A percentile compares a stretch with the other conserved stretches of the same genome.
Evolutionary conservation across 1,140 invertebrate genomes (phyloP).

Genomic region (Caenorhabditis tropicalis): DNA sequence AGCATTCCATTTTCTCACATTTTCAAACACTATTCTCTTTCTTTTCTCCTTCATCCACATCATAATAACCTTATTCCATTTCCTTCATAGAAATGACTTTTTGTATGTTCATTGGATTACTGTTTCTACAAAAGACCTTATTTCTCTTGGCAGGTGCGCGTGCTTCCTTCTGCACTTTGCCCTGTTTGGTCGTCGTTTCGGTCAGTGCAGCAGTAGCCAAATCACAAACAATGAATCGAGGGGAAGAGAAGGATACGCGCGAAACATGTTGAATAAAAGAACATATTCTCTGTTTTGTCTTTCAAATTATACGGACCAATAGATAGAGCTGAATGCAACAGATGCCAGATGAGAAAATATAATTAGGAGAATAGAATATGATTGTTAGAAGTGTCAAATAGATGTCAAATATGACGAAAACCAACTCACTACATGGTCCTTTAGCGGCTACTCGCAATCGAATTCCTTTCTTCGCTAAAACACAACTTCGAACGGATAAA

Average conservation of each 20-base stretch:
- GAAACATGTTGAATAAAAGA: conserved; percentile 30
- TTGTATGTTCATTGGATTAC: conserved; percentile 21
- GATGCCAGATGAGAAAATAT: conserved; percentile 8
- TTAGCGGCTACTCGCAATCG: not conserved
- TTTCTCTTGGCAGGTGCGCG: not conserved
- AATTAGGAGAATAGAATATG: conserved; percentile 9
- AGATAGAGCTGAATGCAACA: not conserved
- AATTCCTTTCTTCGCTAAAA: conserved; percentile 5
- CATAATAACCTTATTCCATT: not conserved
- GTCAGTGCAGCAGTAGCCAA: conserved; percentile 35
- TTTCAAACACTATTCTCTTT: not conserved
- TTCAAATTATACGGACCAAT: conserved; percentile 37
- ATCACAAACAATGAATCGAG: conserved; percentile 24
- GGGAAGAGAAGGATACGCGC: conserved; percentile 1
- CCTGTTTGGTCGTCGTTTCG: conserved; percentile 33
- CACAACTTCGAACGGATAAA: conserved; percentile 71
- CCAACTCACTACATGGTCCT: conserved; percentile 25
- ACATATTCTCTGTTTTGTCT: not conserved
- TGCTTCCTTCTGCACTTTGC: not conserved
- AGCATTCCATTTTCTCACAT: not conserved
- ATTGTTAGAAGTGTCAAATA: not conserved
- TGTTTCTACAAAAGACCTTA: not conserved
- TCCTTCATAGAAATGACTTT: not conserved
- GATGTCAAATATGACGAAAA: not conserved
- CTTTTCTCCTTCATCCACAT: not conserved